phyloP scores from a whole-genome alignment of 2,888 invertebrate genomes.

The Megalurothrips usitatus region DNA sequence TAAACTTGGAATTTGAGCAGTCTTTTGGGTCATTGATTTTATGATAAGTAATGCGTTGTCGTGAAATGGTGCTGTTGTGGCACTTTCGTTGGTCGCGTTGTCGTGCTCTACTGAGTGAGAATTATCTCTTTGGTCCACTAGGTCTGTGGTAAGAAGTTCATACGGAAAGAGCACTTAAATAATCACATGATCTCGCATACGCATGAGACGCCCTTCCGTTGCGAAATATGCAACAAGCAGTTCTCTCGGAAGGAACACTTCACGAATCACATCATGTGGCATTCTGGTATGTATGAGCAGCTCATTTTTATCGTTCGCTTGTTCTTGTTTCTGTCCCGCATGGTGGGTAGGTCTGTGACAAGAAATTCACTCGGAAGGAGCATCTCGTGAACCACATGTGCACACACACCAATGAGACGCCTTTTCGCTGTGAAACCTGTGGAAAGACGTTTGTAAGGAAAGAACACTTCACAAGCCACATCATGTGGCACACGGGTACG shows the following conservation, averaged over 20 bases:
- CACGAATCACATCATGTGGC: conserved; percentile 50
- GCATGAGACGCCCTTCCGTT: conserved; percentile 43
- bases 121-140: conserved; percentile 33
- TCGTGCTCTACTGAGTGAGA: conserved; percentile 27
- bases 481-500: conserved; percentile 57
- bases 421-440: conserved; percentile 43
- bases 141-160: conserved; percentile 44
- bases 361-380: conserved; percentile 44
- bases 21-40: conserved; percentile 3
- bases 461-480: conserved; percentile 58
- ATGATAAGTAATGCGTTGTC: background rate
- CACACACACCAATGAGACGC: conserved; percentile 43
- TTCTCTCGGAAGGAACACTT: conserved; percentile 81
- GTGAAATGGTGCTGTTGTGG: background rate
- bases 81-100: background rate
- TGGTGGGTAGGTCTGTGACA: conserved; percentile 42
- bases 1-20: background rate
- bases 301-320: conserved; percentile 26
- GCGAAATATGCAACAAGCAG: conserved; percentile 55
- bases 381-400: conserved; percentile 44
- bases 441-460: conserved; percentile 77
- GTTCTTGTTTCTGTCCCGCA: conserved; percentile 36
- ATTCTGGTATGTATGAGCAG: conserved; percentile 51
- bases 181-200: conserved; percentile 44
- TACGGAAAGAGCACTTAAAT: conserved; percentile 44